Conservation (phyloP, 2,113 vertebrate genomes). For the Copsychus sechellarum region DNA sequence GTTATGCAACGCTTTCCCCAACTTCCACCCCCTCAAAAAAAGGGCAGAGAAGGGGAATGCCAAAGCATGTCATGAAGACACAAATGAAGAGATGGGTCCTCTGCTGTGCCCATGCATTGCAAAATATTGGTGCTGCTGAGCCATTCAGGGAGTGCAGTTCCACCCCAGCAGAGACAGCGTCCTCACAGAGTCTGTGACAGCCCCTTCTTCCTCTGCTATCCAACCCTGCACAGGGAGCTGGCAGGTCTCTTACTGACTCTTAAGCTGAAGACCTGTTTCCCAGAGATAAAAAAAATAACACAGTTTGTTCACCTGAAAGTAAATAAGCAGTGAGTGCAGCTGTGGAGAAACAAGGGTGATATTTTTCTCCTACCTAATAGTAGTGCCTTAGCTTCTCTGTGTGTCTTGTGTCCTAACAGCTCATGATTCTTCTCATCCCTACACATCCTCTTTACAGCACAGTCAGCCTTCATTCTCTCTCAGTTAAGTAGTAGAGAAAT, state of each 20-base stretch:
- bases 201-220: background rate
- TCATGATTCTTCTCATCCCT: background rate
- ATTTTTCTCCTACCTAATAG: background rate
- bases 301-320: background rate
- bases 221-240: background rate
- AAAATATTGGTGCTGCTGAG: background rate
- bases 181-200: rapidly evolving
- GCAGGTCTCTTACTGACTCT: background rate
- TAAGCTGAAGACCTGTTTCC: background rate
- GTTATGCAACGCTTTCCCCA: background rate
- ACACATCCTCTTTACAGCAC: background rate
- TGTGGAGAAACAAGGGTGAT: background rate
- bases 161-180: background rate
- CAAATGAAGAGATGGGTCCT: background rate
- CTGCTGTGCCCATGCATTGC: background rate
- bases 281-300: background rate
- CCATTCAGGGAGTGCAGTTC: background rate
- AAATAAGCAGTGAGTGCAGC: background rate
- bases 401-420: background rate
- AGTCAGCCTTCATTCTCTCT: background rate
- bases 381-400: background rate
- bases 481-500: background rate
- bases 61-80: background rate
- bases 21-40: rapidly evolving
- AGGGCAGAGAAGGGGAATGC: background rate